Evolutionary conservation across 2,797 vertebrate species (phyloP), one percentile per base, ranked within the genome.

Genomic region (Fistularia commersonii): DNA sequence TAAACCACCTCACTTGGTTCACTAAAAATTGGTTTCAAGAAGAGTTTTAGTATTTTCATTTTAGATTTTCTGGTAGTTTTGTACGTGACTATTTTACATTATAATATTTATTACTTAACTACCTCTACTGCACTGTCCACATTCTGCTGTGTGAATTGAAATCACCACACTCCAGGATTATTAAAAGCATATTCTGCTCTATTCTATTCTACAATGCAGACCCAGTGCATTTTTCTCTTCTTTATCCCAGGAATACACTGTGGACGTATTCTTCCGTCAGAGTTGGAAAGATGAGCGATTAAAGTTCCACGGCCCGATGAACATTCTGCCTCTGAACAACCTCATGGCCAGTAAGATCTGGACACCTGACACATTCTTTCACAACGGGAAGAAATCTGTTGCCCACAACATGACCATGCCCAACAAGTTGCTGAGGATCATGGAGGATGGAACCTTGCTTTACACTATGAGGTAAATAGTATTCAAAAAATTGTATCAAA

Each of bases 361-460:
- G 95, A 97, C 94, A 5, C 95, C 95, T 0, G 95, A 97, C 55
- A 97, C 94, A 8, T 97, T 98, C 82, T 97, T 98, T 66, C 94
- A 98, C 84, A 98, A 98, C 15, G 95, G 95, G 54, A 98, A 98
- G 80, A 98, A 98, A 75, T 98, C 95, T 3, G 95, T 98, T 72
- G 95, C 95, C 44, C 95, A 98, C 77, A 98, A 98, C 69, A 98
- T 98, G 94, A 97, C 95, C 1, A 97, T 96, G 93, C 95, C 95
- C 59, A 97, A 97, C 76, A 97, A 97, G 77, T 88, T 98, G 5
- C 80, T 97, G 56, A 81, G 95, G 42, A 95, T 98, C 77, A 96
- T 85, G 84, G 87, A 89, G 58, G 81, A 89, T 23, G 87, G 87
- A 11, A 88, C 84, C 7, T 55, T 89, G 36, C 79, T 88, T 12